Evolutionary conservation across 2,888 invertebrate genomes (phyloP), one percentile per base, ranked within the genome.

Genomic region (Syritta pipiens): DNA sequence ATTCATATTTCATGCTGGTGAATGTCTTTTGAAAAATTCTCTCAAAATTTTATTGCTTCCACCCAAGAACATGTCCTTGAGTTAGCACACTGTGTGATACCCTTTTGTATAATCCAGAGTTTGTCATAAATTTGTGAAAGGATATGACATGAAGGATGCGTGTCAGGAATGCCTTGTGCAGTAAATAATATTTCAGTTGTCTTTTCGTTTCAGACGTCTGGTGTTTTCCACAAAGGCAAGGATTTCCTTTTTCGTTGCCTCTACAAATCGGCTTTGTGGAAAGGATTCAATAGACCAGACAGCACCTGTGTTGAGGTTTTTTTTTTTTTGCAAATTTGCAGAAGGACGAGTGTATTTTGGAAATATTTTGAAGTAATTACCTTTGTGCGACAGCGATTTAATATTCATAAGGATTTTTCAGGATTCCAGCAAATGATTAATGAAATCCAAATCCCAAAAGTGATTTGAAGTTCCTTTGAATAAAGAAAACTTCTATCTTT

Each of bases 301-400:
- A 49, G 44, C 71, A 77, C 71, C 76, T 76, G 71, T 57, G 42
- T 14, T 17, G 20, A 7, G 7, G 40, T 26, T 19, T 20, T 24
- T 20, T 30, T 20, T 24, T 57, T 71, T 59, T 40, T n/a, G 26
- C 26, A 71, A 72, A 59, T 65, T 72, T 48, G 77, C 77, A 72
- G 53, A 46, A 44, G 10, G 68, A 68, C 48, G 55, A 10, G 17
- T 10, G 20, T 68, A 51, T 60, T 60, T 68, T 28, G 44, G 37
- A 63, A 76, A 76, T 69, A 76, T n/a, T 76, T 76, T 76, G 69
- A 57, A 44, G 57, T 71, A 69, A 76, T 76, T 76, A 76, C 62
- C 51, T 49, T 76, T 76, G 76, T 69, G 12, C 14, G 60, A n/a
- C n/a, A n/a, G n/a, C n/a, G 35, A 71, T 63, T 49, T 32, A 40